These are phyloP conservation scores for Dascillus cervinus DNA, from an alignment of 2,888 invertebrate genomes.

Conservation along the genomic window DNA sequence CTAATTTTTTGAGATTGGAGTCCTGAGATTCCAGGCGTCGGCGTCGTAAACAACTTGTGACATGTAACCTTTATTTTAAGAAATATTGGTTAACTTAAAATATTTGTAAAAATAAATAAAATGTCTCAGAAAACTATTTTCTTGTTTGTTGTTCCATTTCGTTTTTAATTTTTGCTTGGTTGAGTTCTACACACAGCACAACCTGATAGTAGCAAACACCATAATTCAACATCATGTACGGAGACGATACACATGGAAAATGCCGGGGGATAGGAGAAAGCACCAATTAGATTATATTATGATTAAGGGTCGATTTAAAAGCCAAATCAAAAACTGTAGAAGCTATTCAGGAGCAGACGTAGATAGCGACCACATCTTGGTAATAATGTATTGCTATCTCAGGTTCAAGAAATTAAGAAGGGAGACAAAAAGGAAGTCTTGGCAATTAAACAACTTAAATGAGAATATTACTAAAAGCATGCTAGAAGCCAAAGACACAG, in stretches of 20 bases:
- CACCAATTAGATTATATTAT: conserved; percentile 9
- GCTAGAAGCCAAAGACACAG: conserved; percentile 1
- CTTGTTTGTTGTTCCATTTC: too few relatives aligned
- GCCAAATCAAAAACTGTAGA: conserved; percentile 5
- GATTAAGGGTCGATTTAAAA: too few relatives aligned
- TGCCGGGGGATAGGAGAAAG: conserved; percentile 4
- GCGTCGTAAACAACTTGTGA: too few relatives aligned
- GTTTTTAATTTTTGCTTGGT: too few relatives aligned
- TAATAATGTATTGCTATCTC: conserved; percentile 2
- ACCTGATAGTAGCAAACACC: conserved; percentile 5
- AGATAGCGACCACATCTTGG: conserved; percentile 2
- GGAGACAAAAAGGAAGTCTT: neutral
- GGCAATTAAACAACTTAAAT: conserved; percentile 4
- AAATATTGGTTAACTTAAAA: too few relatives aligned
- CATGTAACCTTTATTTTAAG: too few relatives aligned
- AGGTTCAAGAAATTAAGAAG: conserved; percentile 5
- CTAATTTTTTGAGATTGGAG: too few relatives aligned
- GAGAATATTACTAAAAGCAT: too few relatives aligned
- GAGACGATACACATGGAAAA: conserved; percentile 8
- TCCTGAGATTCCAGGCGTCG: too few relatives aligned
- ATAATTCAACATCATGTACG: conserved; percentile 2
- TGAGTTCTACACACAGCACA: conserved; percentile 2
- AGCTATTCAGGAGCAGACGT: conserved; percentile 5
- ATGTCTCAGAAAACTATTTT: too few relatives aligned
- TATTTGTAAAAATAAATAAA: too few relatives aligned